Base-by-base conservation (phyloP, 1,140 invertebrate genomes). In the Aphelinus atriplicis region DNA sequence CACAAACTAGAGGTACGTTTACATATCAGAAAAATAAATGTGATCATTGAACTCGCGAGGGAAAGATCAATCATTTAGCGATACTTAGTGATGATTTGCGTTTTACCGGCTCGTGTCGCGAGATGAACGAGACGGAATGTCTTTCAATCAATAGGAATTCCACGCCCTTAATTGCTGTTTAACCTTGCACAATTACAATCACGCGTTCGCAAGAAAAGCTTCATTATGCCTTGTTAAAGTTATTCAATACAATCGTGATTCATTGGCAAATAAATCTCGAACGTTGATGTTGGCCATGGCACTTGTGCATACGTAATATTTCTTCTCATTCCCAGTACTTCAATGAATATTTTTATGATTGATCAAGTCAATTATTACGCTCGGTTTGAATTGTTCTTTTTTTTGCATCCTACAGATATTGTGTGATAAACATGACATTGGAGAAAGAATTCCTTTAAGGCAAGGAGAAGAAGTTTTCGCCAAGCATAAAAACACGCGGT, bases 401-500 rank as follows among this genome's bases (percentile, higher is more conserved):
- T 57, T 26, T 53, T 53, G 51, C 51, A 84, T 84, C n/a, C 82
- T 90, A 2, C 81, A 90, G 81, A 84, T 91, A 64, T 89, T 88
- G 4, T 92, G 91, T 79, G 82, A 82, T 7, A 82, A 84, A 42
- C 88, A 89, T 57, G 78, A 80, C 7, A 84, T 85, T 50, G 82
- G 79, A 9, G 84, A 84, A 45, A 87, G 86, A 77, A 83, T 84
- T 48, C 80, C 83, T 3, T 80, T 82, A 53, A 81, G 82, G 45
- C 81, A 83, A 57, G 86, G 81, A 5, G 87, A 89, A 53, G 80
- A 73, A 42, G 92, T 93, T 2, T 90, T 91, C 87, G 92, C 91
- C 1, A 92, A 90, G 78, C 91, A 93, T 82, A 88, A 89, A 58
- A 93, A 93, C 77, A 88, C 85, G 1, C 85, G 92, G 45, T 93